Evolutionary conservation across 1,140 invertebrate genomes (phyloP).

Genomic region (Periplaneta americana): DNA sequence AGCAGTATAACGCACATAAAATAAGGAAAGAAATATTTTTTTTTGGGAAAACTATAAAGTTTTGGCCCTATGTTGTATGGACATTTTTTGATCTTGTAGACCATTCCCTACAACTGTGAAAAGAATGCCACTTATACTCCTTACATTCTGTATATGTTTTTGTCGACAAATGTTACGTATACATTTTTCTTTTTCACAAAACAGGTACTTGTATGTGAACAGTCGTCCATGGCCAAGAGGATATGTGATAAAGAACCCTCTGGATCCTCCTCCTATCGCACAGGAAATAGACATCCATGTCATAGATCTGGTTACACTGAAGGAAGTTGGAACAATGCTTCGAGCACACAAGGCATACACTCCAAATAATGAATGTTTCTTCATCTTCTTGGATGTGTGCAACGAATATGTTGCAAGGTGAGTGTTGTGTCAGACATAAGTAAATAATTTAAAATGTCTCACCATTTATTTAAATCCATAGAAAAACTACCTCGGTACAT

Average conservation of each 20-base stretch:
- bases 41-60: too few relatives aligned
- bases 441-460: too few relatives aligned
- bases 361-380: conserved; percentile 83
- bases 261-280: conserved; percentile 82
- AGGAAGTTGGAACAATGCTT: conserved; percentile 77
- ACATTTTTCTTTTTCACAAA: too few relatives aligned
- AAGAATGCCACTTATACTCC: too few relatives aligned
- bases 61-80: too few relatives aligned
- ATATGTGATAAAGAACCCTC: conserved; percentile 70
- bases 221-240: conserved; percentile 78
- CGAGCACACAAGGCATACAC: conserved; percentile 81
- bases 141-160: too few relatives aligned
- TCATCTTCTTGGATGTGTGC: conserved; percentile 83
- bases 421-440: too few relatives aligned
- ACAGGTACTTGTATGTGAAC: conserved; percentile 80
- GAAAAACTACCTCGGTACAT: not conserved
- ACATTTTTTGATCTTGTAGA: too few relatives aligned
- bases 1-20: too few relatives aligned
- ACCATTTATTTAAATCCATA: not conserved
- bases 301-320: conserved; percentile 74
- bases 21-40: too few relatives aligned
- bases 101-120: too few relatives aligned
- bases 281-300: conserved; percentile 89
- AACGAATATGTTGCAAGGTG: conserved; percentile 83
- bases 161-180: too few relatives aligned